Evolutionary conservation across 2,888 invertebrate species (phyloP).

Genomic region (Tetragonisca angustula): DNA sequence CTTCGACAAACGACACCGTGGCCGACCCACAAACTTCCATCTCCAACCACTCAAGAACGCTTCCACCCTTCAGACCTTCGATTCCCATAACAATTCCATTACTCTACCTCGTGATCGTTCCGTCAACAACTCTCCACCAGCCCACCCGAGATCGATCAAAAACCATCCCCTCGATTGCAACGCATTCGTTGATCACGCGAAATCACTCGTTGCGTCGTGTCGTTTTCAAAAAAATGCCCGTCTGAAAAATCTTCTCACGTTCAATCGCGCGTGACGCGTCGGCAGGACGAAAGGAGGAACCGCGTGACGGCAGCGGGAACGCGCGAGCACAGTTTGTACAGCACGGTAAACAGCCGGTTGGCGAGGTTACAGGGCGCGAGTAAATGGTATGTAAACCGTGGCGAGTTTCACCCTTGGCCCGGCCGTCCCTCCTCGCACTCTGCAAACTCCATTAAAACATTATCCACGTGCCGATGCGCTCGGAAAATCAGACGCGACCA

Average conservation of each 20-base stretch:
- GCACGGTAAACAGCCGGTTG: constrained; percentile 80
- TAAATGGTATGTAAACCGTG: constrained; percentile 84
- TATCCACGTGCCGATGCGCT: constrained; percentile 84
- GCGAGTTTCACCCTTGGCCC: constrained; percentile 80
- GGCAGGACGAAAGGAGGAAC: neutral
- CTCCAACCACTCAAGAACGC: constrained; percentile 16
- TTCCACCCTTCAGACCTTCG: neutral
- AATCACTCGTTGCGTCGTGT: too few relatives aligned
- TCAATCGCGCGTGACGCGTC: neutral
- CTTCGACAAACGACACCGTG: neutral
- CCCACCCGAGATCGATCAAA: too few relatives aligned
- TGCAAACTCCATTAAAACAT: constrained; percentile 84
- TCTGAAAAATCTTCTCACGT: too few relatives aligned
- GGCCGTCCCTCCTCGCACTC: constrained; percentile 73
- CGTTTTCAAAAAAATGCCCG: too few relatives aligned
- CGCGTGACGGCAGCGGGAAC: constrained; percentile 20
- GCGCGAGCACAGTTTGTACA: constrained; percentile 78
- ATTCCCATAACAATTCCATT: constrained; percentile 31
- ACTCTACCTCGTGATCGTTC: neutral
- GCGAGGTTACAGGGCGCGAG: constrained; percentile 80
- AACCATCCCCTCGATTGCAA: too few relatives aligned
- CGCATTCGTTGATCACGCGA: too few relatives aligned
- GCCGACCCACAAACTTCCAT: constrained; percentile 7
- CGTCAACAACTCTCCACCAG: too few relatives aligned
- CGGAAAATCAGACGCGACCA: constrained; percentile 83